Evolutionary conservation across 2,113 vertebrate species (phyloP).

Genomic region (Amblyornis subalaris): DNA sequence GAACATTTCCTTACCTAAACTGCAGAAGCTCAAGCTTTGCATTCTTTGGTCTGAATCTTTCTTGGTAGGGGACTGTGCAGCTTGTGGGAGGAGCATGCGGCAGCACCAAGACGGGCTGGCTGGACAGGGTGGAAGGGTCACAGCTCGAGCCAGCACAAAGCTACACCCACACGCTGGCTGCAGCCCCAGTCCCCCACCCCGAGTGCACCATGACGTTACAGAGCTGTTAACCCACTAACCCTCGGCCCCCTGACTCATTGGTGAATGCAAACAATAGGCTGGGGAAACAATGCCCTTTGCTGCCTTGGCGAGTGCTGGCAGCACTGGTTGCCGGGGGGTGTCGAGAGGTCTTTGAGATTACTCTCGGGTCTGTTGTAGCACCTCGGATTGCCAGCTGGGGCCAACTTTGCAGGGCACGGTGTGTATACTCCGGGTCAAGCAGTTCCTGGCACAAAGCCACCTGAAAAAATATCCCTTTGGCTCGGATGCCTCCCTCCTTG

Average conservation of each 20-base stretch:
- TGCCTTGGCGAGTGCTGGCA: not conserved
- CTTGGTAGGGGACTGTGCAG: fast-evolving
- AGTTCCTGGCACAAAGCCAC: not conserved
- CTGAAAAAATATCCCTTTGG: not conserved
- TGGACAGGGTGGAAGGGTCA: not conserved
- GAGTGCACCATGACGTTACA: not conserved
- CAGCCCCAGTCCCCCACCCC: not conserved
- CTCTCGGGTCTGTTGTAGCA: not conserved
- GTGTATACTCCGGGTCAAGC: fast-evolving
- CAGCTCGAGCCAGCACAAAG: not conserved
- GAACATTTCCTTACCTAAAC: not conserved
- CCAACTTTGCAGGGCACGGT: fast-evolving
- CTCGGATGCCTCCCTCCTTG: not conserved
- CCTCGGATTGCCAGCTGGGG: not conserved
- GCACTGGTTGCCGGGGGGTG: not conserved
- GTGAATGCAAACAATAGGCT: not conserved
- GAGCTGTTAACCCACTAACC: slow-evolving; percentile 6
- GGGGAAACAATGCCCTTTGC: not conserved
- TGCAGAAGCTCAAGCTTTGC: not conserved
- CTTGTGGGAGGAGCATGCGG: not conserved
- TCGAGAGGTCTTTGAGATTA: not conserved
- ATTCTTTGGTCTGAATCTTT: not conserved
- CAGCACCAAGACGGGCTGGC: not conserved
- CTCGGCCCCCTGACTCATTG: not conserved
- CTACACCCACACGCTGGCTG: not conserved